A percentile compares a stretch with the other conserved stretches of the same genome.
These are phyloP conservation scores for Motacilla alba DNA, from an alignment of 2,113 vertebrate genomes.

Conservation along the genomic window DNA sequence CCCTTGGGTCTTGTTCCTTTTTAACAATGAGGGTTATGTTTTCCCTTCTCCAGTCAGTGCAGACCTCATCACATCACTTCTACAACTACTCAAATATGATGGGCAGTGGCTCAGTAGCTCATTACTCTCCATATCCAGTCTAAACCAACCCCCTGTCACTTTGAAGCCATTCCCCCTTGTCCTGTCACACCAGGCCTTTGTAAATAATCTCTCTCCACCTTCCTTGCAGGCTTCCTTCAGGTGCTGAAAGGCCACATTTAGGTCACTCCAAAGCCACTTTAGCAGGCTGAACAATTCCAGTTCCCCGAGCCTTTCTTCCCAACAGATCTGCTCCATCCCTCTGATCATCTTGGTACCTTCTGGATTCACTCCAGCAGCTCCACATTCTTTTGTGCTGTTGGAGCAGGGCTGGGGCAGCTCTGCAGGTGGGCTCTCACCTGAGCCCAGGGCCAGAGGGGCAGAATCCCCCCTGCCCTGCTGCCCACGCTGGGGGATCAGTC, in stretches of 20 bases:
- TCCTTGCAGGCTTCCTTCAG: background rate
- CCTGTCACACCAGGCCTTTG: too few relatives aligned
- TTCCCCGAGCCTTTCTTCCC: background rate
- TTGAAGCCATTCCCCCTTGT: background rate
- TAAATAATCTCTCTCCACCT: background rate
- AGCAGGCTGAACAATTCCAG: background rate
- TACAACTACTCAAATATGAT: too few relatives aligned
- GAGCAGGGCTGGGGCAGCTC: background rate
- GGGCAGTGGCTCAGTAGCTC: background rate
- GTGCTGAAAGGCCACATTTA: background rate
- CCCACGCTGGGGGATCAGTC: fast-evolving
- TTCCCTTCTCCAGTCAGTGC: background rate
- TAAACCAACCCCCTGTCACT: background rate
- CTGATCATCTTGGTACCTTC: fast-evolving
- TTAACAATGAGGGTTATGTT: background rate
- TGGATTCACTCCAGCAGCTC: fast-evolving
- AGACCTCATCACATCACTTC: background rate
- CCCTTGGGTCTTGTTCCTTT: background rate
- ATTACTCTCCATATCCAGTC: too few relatives aligned
- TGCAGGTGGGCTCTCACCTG: background rate
- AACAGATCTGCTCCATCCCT: background rate
- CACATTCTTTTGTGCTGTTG: background rate
- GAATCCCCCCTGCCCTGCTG: fast-evolving
- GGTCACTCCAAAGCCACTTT: background rate
- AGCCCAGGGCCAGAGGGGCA: background rate